phyloP scores from a whole-genome alignment of 2,113 vertebrate species.

The Stegastes partitus region DNA sequence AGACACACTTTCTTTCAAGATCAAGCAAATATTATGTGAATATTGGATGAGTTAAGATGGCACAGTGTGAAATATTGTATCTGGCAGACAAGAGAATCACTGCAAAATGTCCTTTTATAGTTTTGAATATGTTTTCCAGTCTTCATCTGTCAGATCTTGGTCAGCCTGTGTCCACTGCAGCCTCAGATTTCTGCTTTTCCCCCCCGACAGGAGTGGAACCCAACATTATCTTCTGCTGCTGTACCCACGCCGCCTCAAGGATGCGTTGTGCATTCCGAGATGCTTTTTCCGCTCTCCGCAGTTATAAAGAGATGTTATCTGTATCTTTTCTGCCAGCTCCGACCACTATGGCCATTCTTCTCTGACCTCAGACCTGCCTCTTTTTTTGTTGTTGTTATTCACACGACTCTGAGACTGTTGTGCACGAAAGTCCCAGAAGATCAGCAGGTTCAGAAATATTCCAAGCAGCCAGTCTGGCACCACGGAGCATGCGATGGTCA shows the following conservation, averaged over 20 bases:
- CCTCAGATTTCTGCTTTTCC: slow-evolving; percentile 11
- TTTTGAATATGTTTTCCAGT: neutral
- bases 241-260: neutral
- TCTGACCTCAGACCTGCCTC: neutral
- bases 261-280: neutral
- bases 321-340: slow-evolving; percentile 1
- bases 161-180: neutral
- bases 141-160: too few species aligned
- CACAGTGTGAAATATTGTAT: too few species aligned
- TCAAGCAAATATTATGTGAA: neutral
- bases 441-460: neutral
- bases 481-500: neutral
- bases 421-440: neutral
- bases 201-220: slow-evolving; percentile 10
- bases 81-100: too few species aligned
- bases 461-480: neutral
- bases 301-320: slow-evolving; percentile 12
- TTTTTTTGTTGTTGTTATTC: slow-evolving; percentile 1
- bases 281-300: slow-evolving; percentile 5
- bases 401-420: neutral
- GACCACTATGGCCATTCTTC: neutral
- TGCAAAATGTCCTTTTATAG: neutral
- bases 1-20: neutral
- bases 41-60: neutral
- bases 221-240: neutral